Evolutionary conservation across 2,797 vertebrate species (phyloP), one percentile per base, ranked within the genome.

Genomic region (Gallinago nigripennis): DNA sequence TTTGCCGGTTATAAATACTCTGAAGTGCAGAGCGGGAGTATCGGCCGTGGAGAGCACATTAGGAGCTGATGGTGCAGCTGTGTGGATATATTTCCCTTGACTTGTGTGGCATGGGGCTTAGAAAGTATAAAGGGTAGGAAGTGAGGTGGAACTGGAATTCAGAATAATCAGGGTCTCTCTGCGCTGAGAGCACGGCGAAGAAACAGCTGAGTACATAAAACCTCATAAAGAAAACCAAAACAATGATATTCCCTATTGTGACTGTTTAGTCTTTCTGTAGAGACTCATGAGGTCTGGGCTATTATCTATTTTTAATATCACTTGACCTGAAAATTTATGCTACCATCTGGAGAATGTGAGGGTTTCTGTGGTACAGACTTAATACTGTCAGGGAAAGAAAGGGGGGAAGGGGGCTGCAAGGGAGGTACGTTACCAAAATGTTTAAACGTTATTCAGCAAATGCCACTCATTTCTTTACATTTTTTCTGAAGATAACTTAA

Each of bases 121-220:
- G 97, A 96, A 96, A 97, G 97, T 98, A 98, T 97, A 98, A 97
- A 98, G 97, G 93, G 95, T 96, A 96, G 96, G 97, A 98, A 98
- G 98, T 98, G 97, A 97, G 94, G 97, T 98, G 98, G 98, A 98
- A 98, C 98, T 95, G 97, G 98, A 98, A 98, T 98, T 98, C 95
- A 97, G 97, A 96, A 91, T 61, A 95, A 97, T 95, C 96, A 87
- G 92, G 94, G 95, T 97, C 97, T 98, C 97, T 83, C 97, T 94
- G 97, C 97, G 97, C 95, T 92, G 87, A 98, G 93, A 97, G 96
- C 96, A 96, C 82, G 95, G 96, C 77, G 82, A 96, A 97, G 97
- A 96, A 98, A 98, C 98, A 99, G 99, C 99, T 99, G 98, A 99
- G 98, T 98, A 99, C 98, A 99, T 99, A 99, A 98, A 98, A 97